These are phyloP conservation scores for Raja brachyura DNA, from an alignment of 2,113 vertebrate species.

Conservation along the genomic window DNA sequence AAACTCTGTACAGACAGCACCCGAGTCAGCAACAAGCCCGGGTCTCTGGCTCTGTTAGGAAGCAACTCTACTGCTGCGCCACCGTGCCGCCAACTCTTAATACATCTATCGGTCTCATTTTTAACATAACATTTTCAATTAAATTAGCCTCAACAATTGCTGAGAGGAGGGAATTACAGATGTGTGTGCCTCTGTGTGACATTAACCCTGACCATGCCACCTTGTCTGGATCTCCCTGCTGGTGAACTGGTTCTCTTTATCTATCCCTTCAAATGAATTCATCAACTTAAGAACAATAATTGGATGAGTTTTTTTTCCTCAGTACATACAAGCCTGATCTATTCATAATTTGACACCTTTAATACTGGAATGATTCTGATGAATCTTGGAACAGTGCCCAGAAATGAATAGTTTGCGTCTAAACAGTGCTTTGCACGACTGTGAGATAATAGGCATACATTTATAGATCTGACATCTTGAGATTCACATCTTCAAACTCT, in stretches of 20 bases:
- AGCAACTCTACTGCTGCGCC: too few species aligned
- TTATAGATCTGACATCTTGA: not conserved
- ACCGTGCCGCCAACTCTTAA: too few species aligned
- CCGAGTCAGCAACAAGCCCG: too few species aligned
- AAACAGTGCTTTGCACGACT: not conserved
- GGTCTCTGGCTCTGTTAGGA: too few species aligned
- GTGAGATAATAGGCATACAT: too few species aligned
- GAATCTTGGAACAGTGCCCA: not conserved
- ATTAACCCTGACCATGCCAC: too few species aligned
- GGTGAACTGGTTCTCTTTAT: too few species aligned
- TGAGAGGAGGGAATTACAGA: not conserved
- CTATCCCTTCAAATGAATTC: not conserved
- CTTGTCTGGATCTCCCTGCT: too few species aligned
- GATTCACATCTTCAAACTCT: too few species aligned
- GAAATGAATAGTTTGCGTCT: not conserved
- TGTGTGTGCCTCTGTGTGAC: too few species aligned
- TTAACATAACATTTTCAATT: not conserved
- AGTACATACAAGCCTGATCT: not conserved
- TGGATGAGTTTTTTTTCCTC: not conserved
- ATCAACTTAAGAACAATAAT: not conserved
- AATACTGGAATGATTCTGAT: not conserved
- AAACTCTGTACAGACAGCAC: too few species aligned
- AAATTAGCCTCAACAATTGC: not conserved
- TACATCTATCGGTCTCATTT: not conserved
- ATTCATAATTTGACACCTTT: not conserved